Conservation (phyloP, 2,113 vertebrate genomes). For the Sinocyclocheilus grahami region DNA sequence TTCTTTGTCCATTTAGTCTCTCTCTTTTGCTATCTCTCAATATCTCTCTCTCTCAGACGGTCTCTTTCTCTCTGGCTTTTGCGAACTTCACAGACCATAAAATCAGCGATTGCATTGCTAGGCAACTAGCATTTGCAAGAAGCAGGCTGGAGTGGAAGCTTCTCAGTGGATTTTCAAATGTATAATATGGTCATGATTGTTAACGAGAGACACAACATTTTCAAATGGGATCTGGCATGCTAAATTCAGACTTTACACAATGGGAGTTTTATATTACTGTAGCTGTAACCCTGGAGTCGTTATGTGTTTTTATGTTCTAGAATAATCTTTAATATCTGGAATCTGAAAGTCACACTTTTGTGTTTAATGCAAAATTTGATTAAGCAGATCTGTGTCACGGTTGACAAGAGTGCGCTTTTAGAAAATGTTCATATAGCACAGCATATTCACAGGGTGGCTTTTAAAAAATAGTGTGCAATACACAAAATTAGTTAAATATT, state of each 20-base stretch:
- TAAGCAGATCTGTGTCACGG: neutral
- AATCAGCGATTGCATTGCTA: conserved; percentile 81
- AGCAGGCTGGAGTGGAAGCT: conserved; percentile 57
- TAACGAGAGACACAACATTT: conserved; percentile 16
- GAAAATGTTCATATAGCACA: neutral
- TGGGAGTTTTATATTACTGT: neutral
- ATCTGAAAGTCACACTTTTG: neutral
- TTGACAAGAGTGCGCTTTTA: neutral
- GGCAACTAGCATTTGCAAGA: conserved; percentile 78
- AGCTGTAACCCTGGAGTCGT: neutral
- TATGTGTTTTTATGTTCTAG: neutral
- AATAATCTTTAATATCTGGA: neutral
- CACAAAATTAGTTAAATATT: neutral
- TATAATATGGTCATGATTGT: conserved; percentile 34
- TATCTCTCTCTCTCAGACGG: conserved; percentile 62
- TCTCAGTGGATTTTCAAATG: conserved; percentile 42
- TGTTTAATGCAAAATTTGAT: neutral
- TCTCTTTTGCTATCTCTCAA: conserved; percentile 60
- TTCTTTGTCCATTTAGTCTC: conserved; percentile 19
- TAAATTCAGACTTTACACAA: neutral
- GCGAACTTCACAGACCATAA: conserved; percentile 75
- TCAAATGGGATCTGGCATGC: neutral
- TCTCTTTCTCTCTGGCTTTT: conserved; percentile 37
- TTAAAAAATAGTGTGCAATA: neutral
- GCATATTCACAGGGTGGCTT: neutral